Evolutionary conservation across 1,140 invertebrate genomes (phyloP), one percentile per base, ranked within the genome.

Genomic region (Drosophila bocqueti): DNA sequence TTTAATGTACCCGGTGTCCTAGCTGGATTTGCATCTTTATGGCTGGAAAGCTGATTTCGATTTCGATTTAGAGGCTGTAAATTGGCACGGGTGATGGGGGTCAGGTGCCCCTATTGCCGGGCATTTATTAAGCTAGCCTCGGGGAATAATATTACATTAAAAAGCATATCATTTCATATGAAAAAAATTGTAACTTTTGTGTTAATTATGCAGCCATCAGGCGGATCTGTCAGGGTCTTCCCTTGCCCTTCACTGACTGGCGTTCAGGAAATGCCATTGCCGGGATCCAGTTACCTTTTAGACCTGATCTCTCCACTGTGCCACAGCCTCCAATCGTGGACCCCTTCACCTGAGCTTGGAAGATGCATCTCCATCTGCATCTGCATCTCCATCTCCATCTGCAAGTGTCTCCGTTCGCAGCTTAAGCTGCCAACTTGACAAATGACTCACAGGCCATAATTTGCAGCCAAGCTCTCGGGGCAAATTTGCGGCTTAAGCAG

Each of bases 361-460:
- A 64, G 29, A 36, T 49, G 13, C 61, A 47, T 31, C 43, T 49
- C 11, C 46, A 52, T 21, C 46, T 68, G 8, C 29, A 36, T 24
- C 38, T 50, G 1, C 18, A 38, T 36, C 29, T 45, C 9, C 60
- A 43, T 49, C 52, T 67, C 26, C 45, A 36, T 43, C 58, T 64
- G 69, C 67, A 69, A 71, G 67, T 73, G 67, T 60, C 67, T 58
- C 54, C 24, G 67, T 38, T 58, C 52, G 31, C 36, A 57, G 59
- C 21, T 49, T 45, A 50, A 74, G 31, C 66, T 50, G 79, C 43
- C 60, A 66, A n/a, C 29, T 57, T 77, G 77, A 81, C 78, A 78
- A 81, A 85, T 84, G 82, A 84, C 68, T 82, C 81, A 82, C 54
- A 11, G 54, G 54, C 54, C 54, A 57, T 57, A 57, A 26, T 40